Conservation (phyloP, 2,888 invertebrate species). For the Cacoxenus indagator region DNA sequence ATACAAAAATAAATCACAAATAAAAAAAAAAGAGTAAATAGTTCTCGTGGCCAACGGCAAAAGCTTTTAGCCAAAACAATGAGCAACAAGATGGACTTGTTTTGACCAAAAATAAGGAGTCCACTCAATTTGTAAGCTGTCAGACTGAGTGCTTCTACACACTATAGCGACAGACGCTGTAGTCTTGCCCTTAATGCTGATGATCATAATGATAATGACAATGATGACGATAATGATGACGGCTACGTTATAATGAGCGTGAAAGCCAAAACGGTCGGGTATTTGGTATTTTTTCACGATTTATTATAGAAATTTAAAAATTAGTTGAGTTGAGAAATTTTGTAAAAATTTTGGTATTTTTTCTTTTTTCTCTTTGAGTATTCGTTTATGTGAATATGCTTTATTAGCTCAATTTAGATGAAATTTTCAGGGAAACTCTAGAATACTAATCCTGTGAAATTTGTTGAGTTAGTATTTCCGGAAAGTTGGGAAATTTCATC, state of each 20-base stretch:
- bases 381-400: too few relatives aligned
- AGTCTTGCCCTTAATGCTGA: background rate
- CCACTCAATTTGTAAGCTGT: slow-evolving; percentile 35
- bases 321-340: slow-evolving; percentile 19
- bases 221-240: slow-evolving; percentile 13
- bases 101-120: slow-evolving; percentile 30
- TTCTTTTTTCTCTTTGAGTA: too few relatives aligned
- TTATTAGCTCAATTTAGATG: too few relatives aligned
- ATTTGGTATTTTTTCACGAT: slow-evolving; percentile 37
- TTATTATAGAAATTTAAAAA: slow-evolving; percentile 50
- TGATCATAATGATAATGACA: background rate
- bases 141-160: background rate
- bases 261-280: slow-evolving; percentile 39
- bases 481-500: too few relatives aligned
- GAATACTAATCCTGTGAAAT: too few relatives aligned
- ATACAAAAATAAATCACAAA: background rate
- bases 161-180: background rate
- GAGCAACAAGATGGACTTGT: background rate
- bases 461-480: too few relatives aligned
- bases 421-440: too few relatives aligned
- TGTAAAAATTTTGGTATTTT: background rate
- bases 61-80: slow-evolving; percentile 42
- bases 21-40: slow-evolving; percentile 39
- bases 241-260: slow-evolving; percentile 59
- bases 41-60: slow-evolving; percentile 31